Evolutionary conservation across 92 coral and sea anemone genomes (phyloP).

Genomic region (Chrysogorgia sp.): DNA sequence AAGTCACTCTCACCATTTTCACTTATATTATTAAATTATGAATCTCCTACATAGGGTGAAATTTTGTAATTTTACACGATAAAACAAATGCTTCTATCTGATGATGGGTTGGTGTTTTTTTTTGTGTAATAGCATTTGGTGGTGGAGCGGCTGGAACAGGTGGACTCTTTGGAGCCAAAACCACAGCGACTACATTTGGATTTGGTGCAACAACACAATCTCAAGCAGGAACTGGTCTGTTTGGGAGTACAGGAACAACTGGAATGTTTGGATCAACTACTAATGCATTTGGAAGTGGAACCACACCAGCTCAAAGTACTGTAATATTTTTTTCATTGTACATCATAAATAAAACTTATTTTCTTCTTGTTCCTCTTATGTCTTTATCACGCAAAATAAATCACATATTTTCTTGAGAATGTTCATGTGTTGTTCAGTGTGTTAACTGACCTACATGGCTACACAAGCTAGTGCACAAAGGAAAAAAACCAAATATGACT

Average conservation of each 20-base stretch:
- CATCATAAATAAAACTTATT: not conserved
- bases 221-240: slow-evolving; percentile 56
- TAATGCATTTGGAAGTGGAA: slow-evolving; percentile 29
- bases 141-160: slow-evolving; percentile 56
- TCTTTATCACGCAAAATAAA: too few species aligned
- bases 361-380: too few species aligned
- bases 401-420: too few species aligned
- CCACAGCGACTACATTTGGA: slow-evolving; percentile 56
- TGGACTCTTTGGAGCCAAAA: slow-evolving; percentile 57
- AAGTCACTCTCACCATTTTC: too few species aligned
- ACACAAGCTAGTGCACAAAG: too few species aligned
- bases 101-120: not conserved
- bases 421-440: too few species aligned
- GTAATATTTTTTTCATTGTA: not conserved
- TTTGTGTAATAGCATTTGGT: slow-evolving; percentile 28
- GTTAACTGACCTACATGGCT: too few species aligned
- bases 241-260: slow-evolving; percentile 63
- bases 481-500: too few species aligned
- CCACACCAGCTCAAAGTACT: slow-evolving; percentile 27
- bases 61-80: too few species aligned
- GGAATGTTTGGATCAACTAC: slow-evolving; percentile 63
- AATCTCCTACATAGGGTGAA: too few species aligned
- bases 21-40: too few species aligned
- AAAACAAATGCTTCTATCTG: not conserved
- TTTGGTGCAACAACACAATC: slow-evolving; percentile 43